A percentile compares a stretch with the other conserved stretches of the same genome.
phyloP scores from a whole-genome alignment of 2,797 vertebrate genomes.

The Crypturellus tataupa region DNA sequence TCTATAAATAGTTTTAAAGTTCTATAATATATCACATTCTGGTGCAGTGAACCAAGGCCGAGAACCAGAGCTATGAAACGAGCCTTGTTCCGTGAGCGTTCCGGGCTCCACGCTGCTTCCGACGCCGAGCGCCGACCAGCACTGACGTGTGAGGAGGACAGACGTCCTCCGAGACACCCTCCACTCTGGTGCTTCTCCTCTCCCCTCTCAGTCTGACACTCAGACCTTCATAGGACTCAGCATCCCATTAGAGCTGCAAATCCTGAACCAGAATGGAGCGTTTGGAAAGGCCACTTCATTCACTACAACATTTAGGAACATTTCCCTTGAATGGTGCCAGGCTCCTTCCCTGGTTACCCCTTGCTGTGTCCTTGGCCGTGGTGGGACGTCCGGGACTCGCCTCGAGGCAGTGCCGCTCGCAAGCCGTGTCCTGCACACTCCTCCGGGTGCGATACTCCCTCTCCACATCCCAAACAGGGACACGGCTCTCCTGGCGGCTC shows the following conservation, averaged over 20 bases:
- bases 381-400: no score
- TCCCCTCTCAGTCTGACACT: background rate
- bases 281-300: no score
- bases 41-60: background rate
- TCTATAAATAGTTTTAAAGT: slow-evolving; percentile 13
- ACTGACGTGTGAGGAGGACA: background rate
- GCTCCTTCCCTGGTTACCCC: background rate
- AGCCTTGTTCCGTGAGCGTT: background rate
- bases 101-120: background rate
- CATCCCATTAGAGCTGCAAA: background rate
- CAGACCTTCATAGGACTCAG: background rate
- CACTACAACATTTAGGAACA: background rate
- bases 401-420: no score
- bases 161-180: background rate
- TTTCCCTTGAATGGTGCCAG: background rate
- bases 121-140: background rate
- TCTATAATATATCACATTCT: background rate
- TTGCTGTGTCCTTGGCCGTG: no score
- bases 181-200: no score
- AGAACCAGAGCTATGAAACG: slow-evolving; percentile 4
- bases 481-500: background rate
- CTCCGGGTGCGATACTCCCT: no score
- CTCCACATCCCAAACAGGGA: background rate
- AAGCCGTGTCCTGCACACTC: background rate
- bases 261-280: no score